Conservation (phyloP, 2,797 vertebrate genomes). For the Chrysocyon brachyurus region DNA sequence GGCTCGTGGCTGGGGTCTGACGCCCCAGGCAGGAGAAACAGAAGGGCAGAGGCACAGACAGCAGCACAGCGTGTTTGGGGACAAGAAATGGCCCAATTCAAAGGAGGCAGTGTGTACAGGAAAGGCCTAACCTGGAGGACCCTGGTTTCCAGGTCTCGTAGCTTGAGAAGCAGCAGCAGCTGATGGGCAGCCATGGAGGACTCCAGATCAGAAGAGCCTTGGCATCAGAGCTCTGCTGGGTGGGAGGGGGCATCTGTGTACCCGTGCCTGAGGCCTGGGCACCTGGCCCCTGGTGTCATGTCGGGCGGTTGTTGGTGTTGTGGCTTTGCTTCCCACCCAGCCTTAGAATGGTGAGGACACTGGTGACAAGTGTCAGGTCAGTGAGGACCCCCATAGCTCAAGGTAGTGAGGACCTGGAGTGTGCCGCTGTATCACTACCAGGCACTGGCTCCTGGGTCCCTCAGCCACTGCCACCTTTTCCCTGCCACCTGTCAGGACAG, state of each 20-base stretch:
- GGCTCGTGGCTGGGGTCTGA: background rate
- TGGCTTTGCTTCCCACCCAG: background rate
- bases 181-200: background rate
- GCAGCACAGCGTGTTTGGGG: fast-evolving
- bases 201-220: background rate
- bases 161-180: background rate
- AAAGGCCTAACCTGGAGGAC: background rate
- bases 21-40: fast-evolving
- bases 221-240: background rate
- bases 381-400: background rate
- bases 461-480: background rate
- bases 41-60: background rate
- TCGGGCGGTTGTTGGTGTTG: fast-evolving
- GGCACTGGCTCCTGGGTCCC: background rate
- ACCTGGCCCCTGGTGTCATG: too few species aligned
- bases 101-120: fast-evolving
- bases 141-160: background rate
- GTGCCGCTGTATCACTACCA: too few species aligned
- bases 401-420: background rate
- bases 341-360: background rate
- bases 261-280: too few species aligned
- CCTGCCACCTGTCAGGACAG: background rate
- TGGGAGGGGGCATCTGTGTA: background rate
- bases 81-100: background rate
- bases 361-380: fast-evolving